Conservation (phyloP, 2,797 vertebrate genomes). For the Centroberyx gerrardi region DNA sequence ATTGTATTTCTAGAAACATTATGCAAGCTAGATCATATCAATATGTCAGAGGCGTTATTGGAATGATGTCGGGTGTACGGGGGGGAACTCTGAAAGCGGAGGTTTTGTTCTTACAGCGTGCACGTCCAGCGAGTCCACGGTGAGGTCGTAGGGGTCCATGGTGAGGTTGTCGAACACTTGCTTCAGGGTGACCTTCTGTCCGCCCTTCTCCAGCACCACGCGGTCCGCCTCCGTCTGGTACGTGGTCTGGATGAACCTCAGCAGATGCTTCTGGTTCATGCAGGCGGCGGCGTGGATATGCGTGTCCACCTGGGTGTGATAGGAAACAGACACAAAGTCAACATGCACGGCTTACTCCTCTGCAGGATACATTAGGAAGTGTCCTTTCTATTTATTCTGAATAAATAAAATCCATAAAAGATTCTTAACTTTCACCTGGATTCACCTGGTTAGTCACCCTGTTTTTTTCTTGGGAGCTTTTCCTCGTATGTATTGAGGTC, state of each 20-base stretch:
- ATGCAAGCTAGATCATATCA: neutral
- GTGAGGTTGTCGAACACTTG: conserved; percentile 92
- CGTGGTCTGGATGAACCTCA: conserved; percentile 94
- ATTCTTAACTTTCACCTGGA: too few relatives aligned
- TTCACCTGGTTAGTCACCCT: too few relatives aligned
- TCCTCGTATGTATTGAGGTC: too few relatives aligned
- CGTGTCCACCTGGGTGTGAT: conserved; percentile 91
- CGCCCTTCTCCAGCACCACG: conserved; percentile 88
- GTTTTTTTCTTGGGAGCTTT: too few relatives aligned
- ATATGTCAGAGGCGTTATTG: neutral
- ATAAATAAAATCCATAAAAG: too few relatives aligned
- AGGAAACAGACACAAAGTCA: conserved; percentile 6
- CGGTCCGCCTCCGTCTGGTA: conserved; percentile 91
- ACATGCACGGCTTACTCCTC: neutral
- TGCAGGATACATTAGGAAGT: too few relatives aligned
- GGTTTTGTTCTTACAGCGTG: conserved; percentile 90
- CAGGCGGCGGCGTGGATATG: conserved; percentile 98
- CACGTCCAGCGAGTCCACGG: conserved; percentile 96
- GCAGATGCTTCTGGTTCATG: conserved; percentile 98
- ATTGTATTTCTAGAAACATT: neutral
- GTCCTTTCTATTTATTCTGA: too few relatives aligned
- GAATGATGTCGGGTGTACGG: neutral
- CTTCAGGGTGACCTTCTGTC: conserved; percentile 89
- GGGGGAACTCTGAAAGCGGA: neutral
- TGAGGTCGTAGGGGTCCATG: conserved; percentile 97